A percentile compares a stretch with the other conserved stretches of the same genome.
These are phyloP conservation scores for Catharus bicknelli DNA, from an alignment of 2,113 vertebrate species.

Conservation along the genomic window DNA sequence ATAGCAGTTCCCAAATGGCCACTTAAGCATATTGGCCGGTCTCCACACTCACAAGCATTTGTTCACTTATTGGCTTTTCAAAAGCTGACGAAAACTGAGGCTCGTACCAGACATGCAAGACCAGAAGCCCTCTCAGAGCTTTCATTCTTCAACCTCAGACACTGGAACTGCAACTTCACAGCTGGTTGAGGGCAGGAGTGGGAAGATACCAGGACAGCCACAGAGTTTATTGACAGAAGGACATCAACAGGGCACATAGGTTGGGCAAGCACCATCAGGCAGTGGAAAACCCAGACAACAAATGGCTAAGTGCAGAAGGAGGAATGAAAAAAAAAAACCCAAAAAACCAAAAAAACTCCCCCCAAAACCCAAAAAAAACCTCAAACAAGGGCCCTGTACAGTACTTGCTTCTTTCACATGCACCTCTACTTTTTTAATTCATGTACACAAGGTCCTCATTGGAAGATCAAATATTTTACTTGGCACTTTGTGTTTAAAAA, in stretches of 20 bases:
- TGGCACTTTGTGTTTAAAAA: conserved; percentile 31
- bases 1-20: fast-evolving
- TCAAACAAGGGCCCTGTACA: background rate
- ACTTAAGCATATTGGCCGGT: background rate
- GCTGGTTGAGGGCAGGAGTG: background rate
- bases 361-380: too few species aligned
- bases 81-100: background rate
- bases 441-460: background rate
- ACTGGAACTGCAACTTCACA: background rate
- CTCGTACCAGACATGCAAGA: background rate
- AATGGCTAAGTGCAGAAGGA: background rate
- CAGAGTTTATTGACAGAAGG: background rate
- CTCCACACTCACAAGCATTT: background rate
- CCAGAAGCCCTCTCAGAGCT: background rate
- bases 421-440: background rate
- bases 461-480: conserved; percentile 39
- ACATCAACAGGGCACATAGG: background rate
- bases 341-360: too few species aligned
- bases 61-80: background rate
- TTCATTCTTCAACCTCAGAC: background rate
- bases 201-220: background rate
- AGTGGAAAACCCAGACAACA: background rate
- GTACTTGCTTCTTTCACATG: background rate
- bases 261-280: background rate
- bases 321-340: background rate